Evolutionary conservation across 92 coral and sea anemone species (phyloP), one percentile per base, ranked within the genome.

Genomic region (Pocillopora meandrina): DNA sequence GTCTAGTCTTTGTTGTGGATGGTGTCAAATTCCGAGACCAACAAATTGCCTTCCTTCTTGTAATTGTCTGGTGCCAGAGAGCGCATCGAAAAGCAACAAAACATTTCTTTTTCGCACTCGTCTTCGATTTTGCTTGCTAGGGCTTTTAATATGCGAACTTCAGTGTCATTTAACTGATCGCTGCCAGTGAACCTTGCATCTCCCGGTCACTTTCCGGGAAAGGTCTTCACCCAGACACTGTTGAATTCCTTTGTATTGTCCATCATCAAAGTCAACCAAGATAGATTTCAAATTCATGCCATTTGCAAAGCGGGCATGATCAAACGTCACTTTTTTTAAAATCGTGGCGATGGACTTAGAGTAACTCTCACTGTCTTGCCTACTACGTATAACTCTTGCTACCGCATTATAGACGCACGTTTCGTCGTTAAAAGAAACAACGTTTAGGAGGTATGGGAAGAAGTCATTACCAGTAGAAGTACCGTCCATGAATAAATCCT

Each of bases 131-230:
- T 80, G 12, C 62, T 47, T 3, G 90, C 92, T 35, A 90, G 64
- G 0, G 49, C 65, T 69, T 86, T 80, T 64, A 90, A 87, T 5
- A 87, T 26, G 0, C 85, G 73, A 10, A 26, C 64, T 83, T 78
- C 88, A 72, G 31, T 83, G 31, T 87, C 83, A 9, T 71, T 90
- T 83, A 19, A 90, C 88, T 47, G 90, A 90, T 36, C 93, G n/a
- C 79, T 80, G 86, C 93, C 91, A 87, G 52, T 90, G 91, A 19
- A 90, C 93, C 33, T 31, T 56, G 71, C 88, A 90, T 31, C 93
- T 88, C 71, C 86, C 82, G 77, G 82, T 58, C 14, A 90, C 68
- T 71, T 90, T 90, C 49, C 63, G 64, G 74, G 93, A 77, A 20
- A 85, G 72, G 10, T 83, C 93, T 69, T 61, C 77, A 8, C 91